These are phyloP conservation scores for Myathropa florea DNA, from an alignment of 2,888 invertebrate genomes.

Conservation along the genomic window DNA sequence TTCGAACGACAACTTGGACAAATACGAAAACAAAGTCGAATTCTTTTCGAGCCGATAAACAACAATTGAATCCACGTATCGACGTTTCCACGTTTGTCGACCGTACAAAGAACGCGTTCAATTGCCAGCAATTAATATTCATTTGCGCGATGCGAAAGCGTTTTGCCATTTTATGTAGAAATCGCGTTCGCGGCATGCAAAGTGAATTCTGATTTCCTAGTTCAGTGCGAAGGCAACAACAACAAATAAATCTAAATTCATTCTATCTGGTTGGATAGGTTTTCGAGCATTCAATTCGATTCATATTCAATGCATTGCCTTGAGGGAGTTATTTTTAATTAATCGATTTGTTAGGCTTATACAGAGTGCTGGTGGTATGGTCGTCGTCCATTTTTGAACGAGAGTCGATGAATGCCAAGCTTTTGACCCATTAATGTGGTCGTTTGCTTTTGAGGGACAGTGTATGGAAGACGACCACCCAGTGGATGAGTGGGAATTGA, in stretches of 20 bases:
- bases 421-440: neutral
- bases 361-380: neutral
- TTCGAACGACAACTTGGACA: neutral
- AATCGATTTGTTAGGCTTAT: slow-evolving; percentile 15
- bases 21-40: neutral
- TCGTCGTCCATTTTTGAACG: neutral
- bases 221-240: neutral
- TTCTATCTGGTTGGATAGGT: neutral
- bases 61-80: neutral
- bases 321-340: slow-evolving; percentile 22
- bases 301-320: slow-evolving; percentile 7
- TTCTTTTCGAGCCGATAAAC: neutral
- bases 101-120: slow-evolving; percentile 17
- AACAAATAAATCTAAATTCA: neutral
- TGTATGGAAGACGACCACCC: neutral
- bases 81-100: neutral
- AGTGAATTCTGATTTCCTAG: slow-evolving; percentile 40
- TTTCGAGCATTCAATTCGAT: neutral
- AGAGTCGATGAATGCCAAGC: neutral
- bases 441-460: neutral
- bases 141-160: slow-evolving; percentile 35
- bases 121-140: slow-evolving; percentile 64
- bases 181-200: slow-evolving; percentile 37
- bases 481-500: neutral
- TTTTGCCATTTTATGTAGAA: slow-evolving; percentile 35